Percentiles rank a stretch among this genome's conserved stretches.
Conservation (phyloP, 2,888 invertebrate genomes). For the Caenorhabditis zanzibari region DNA sequence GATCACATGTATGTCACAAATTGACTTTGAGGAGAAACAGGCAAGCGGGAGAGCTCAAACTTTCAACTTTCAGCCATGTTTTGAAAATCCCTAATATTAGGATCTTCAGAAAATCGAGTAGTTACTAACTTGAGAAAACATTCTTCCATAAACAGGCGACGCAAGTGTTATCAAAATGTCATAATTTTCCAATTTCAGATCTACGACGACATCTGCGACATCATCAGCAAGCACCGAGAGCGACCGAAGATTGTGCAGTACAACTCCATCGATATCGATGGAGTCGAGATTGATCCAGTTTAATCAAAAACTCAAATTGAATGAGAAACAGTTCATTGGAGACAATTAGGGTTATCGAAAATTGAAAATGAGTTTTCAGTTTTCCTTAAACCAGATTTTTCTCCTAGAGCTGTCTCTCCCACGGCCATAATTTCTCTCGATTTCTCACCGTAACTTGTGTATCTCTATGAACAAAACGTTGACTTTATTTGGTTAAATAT, state of each 20-base stretch:
- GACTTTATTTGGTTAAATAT: not conserved
- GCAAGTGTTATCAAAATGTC: too few relatives aligned
- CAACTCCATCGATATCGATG: constrained; percentile 82
- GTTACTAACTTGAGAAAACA: too few relatives aligned
- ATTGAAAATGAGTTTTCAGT: not conserved
- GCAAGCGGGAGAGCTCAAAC: too few relatives aligned
- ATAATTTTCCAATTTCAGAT: constrained; percentile 65
- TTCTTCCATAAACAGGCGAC: too few relatives aligned
- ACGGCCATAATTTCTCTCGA: constrained; percentile 21
- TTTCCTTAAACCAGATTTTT: not conserved
- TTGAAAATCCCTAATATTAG: too few relatives aligned
- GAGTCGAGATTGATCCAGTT: constrained; percentile 80
- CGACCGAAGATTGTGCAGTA: constrained; percentile 82
- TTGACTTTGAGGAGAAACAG: too few relatives aligned
- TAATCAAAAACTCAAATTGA: not conserved
- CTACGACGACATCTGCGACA: constrained; percentile 77
- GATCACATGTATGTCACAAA: too few relatives aligned
- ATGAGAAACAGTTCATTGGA: not conserved
- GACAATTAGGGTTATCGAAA: too few relatives aligned
- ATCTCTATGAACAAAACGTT: constrained; percentile 49
- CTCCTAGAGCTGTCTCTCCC: not conserved
- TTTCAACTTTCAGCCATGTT: too few relatives aligned
- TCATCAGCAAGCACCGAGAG: constrained; percentile 81
- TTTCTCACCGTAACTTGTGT: constrained; percentile 25
- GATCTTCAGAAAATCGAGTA: too few relatives aligned